Percentiles rank a stretch among this genome's conserved stretches.
phyloP scores from a whole-genome alignment of 1,140 invertebrate genomes.

The Nephila pilipes region DNA sequence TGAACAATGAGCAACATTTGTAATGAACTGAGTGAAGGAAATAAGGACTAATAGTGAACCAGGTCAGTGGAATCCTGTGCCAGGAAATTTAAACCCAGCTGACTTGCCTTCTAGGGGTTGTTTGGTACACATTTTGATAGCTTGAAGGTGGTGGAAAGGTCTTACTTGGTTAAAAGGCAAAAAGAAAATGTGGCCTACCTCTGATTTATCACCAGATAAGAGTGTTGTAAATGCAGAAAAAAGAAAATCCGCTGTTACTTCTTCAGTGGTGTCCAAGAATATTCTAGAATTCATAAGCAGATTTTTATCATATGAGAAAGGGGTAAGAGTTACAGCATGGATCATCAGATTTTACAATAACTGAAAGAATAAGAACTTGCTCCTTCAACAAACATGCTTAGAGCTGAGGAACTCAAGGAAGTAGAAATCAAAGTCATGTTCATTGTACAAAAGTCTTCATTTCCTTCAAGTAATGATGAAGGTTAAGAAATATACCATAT shows the following conservation, averaged over 20 bases:
- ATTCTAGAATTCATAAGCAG: not conserved
- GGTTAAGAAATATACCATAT: constrained; percentile 4
- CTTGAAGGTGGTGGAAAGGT: constrained; percentile 54
- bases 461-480: not conserved
- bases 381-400: not conserved
- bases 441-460: no score
- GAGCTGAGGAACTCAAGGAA: no score
- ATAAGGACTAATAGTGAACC: not conserved
- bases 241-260: no score
- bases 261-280: no score
- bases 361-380: not conserved
- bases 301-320: constrained; percentile 1
- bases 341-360: not conserved
- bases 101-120: no score
- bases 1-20: not conserved
- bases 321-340: constrained; percentile 41
- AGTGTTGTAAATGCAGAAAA: no score
- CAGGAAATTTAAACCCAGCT: no score
- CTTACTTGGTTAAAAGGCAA: not conserved
- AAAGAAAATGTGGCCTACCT: no score
- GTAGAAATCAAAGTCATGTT: no score
- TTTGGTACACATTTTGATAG: no score
- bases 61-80: not conserved
- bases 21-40: constrained; percentile 34
- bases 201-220: no score